Base-by-base conservation (phyloP, 2,797 vertebrate species). In the Heterohyrax brucei region DNA sequence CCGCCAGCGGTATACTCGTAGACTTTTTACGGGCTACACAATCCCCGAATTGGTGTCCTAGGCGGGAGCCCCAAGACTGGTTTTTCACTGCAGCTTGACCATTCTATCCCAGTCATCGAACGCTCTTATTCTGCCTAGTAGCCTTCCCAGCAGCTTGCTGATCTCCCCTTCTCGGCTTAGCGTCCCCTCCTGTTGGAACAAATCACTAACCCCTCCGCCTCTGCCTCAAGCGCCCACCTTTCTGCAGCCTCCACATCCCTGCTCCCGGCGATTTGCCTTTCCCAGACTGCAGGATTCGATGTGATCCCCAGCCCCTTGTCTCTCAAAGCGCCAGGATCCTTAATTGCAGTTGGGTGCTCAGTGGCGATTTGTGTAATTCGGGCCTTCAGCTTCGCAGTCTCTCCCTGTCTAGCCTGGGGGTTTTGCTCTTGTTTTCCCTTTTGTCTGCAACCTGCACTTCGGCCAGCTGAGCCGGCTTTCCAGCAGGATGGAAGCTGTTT, bases 401-500 rank as follows among this genome's bases (percentile, higher is more conserved):
- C 44, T 21, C 50, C 79, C 22, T 39, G 70, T 77, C 30, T 22
- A 2, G 3, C 24, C n/a, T 39, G 73, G 68, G 87, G 64, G 92
- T 94, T 95, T 86, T 59, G 56, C 7, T 78, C 68, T 83, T 14
- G 13, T 33, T 16, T 97, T 92, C 28, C 26, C 24, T 56, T 86
- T 94, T 86, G 64, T 81, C n/a, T 66, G 82, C 94, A 88, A 46
- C n/a, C 72, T 75, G 16, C 86, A 56, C 94, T 81, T 62, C 16
- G 66, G 77, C 79, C 56, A 5, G 30, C 46, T 30, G 48, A 81
- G 39, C 68, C 19, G 79, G 92, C 86, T 87, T 68, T 48, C 86
- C 28, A 89, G 68, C 68, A 33, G 91, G 89, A 93, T 94, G 91
- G 87, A 90, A 81, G 93, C 62, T 68, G 39, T 82, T 96, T 76